Evolutionary conservation across 2,113 vertebrate genomes (phyloP), one percentile per base, ranked within the genome.

Genomic region (Otolemur garnettii): DNA sequence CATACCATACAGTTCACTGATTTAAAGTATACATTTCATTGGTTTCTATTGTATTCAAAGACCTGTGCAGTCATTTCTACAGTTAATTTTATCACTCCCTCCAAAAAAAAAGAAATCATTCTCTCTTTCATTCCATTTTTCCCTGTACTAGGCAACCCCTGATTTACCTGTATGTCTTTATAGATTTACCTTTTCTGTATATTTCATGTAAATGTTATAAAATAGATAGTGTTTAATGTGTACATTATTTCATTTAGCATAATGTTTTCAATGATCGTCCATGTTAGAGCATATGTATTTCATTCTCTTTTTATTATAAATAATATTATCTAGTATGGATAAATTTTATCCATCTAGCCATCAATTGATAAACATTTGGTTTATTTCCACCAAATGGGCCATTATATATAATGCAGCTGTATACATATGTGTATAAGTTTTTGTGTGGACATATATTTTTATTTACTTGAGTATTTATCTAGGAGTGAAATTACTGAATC

Each of bases 161-260:
- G 42, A 77, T 53, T 77, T 85, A 57, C 24, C 62, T 86, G 72
- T 55, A 7, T 72, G 7, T 55, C 26, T 71, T 59, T 71, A 64
- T 74, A 64, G 38, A 57, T 33, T 69, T 66, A 33, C 26, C 2
- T 81, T 13, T 81, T 64, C 28, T 57, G 13, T 64, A 30, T 17
- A 68, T 94, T 90, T 84, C 45, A 50, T 62, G 50, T 81, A 87
- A 84, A 71, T 71, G 26, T 53, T 64, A n/a, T n/a, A n/a, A 79
- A 86, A 42, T 80, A 24, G 24, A 3, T 78, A 82, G 59, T 59
- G 17, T 69, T 69, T 35, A 60, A 3, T 74, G 12, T 53, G 33
- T 75, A 8, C 21, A 24, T 74, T 91, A 53, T 82, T 92, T 83
- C 24, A 42, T 68, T 57, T 77, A 88, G 30, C 7, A n/a, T 83